These are phyloP conservation scores for Symphodus melops DNA, from an alignment of 2,113 vertebrate genomes.

Conservation along the genomic window DNA sequence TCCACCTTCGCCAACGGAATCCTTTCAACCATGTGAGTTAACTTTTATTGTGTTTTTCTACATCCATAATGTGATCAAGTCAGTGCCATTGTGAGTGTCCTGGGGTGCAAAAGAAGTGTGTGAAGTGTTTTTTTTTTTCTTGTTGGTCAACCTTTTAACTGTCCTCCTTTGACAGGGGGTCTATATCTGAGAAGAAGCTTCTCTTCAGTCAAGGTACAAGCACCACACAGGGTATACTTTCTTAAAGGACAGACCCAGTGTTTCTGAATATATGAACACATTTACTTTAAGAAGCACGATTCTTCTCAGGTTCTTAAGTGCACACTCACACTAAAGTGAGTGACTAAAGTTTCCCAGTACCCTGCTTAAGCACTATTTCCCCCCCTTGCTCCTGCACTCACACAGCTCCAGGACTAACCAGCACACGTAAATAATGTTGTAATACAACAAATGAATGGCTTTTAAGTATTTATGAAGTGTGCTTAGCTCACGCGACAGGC, in stretches of 20 bases:
- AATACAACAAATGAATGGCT: no score
- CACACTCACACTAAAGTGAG: no score
- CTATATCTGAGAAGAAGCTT: conserved; percentile 89
- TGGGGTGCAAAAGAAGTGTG: background rate
- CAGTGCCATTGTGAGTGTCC: background rate
- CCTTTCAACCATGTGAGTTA: conserved; percentile 85
- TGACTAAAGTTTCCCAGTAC: no score
- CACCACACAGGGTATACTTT: background rate
- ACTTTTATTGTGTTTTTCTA: background rate
- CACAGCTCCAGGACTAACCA: no score
- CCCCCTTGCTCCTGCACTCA: no score
- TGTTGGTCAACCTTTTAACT: conserved; percentile 2
- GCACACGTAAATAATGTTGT: no score
- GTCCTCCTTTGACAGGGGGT: conserved; percentile 80
- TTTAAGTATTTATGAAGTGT: no score
- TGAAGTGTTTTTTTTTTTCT: background rate
- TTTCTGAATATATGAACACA: background rate
- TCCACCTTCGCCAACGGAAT: conserved; percentile 87
- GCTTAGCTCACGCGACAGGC: no score
- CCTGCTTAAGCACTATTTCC: no score
- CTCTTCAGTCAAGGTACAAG: conserved; percentile 85
- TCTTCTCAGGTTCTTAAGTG: background rate
- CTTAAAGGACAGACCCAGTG: background rate
- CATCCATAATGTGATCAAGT: background rate
- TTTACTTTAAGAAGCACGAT: background rate